Conservation (phyloP, 2,888 invertebrate genomes). For the Girardia tigrina region DNA sequence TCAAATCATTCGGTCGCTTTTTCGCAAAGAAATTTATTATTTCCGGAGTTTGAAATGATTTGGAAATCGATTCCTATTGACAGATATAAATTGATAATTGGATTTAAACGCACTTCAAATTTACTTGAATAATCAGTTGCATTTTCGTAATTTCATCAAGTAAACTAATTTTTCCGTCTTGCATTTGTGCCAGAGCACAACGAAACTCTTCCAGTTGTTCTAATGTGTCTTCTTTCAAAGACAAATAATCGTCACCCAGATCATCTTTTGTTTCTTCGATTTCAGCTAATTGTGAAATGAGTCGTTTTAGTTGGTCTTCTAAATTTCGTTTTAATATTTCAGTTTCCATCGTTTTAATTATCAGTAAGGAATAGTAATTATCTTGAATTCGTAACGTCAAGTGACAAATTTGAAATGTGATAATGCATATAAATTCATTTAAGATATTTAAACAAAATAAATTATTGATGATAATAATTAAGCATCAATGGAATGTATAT, state of each 20-base stretch:
- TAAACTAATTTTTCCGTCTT: slow-evolving; percentile 60
- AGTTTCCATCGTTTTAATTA: slow-evolving; percentile 1
- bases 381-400: too few relatives aligned
- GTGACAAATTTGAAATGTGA: too few relatives aligned
- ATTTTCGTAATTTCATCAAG: slow-evolving; percentile 59
- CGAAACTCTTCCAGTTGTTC: slow-evolving; percentile 61
- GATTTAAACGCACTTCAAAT: not conserved
- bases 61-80: slow-evolving; percentile 62
- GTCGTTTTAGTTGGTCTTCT: slow-evolving; percentile 42
- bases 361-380: too few relatives aligned
- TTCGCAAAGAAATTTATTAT: slow-evolving; percentile 62
- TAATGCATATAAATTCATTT: too few relatives aligned
- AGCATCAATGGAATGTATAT: too few relatives aligned
- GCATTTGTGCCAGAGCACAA: slow-evolving; percentile 57
- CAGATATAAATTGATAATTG: slow-evolving; percentile 54
- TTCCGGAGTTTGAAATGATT: slow-evolving; percentile 64
- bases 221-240: slow-evolving; percentile 59
- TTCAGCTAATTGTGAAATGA: slow-evolving; percentile 61
- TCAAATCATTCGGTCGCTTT: slow-evolving; percentile 58
- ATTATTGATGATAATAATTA: too few relatives aligned
- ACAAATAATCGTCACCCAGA: slow-evolving; percentile 58
- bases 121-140: slow-evolving; percentile 54
- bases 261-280: slow-evolving; percentile 61
- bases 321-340: slow-evolving; percentile 21
- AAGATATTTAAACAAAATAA: too few relatives aligned